phyloP scores from a whole-genome alignment of 1,140 invertebrate genomes.

The Aphaenogaster ashmeadi region DNA sequence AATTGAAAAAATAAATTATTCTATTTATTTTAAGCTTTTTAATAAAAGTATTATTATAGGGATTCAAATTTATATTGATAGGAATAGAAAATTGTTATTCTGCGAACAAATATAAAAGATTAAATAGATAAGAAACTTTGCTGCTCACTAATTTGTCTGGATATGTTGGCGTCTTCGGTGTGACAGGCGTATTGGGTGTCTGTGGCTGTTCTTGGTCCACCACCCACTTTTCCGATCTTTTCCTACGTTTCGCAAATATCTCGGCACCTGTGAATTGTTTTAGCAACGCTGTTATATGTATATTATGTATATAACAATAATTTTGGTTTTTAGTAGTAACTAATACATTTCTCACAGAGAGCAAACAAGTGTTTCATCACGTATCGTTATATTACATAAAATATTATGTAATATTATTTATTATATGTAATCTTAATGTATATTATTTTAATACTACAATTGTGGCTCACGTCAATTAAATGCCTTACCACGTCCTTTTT shows the following conservation, averaged over 20 bases:
- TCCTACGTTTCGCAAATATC: conserved; percentile 95
- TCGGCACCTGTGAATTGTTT: conserved; percentile 90
- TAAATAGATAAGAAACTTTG: background rate
- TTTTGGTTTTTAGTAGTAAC: background rate
- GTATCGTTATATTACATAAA: background rate
- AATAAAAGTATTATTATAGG: background rate
- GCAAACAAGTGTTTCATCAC: background rate
- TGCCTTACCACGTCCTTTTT: conserved; percentile 91
- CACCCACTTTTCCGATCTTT: conserved; percentile 95
- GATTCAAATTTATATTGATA: background rate
- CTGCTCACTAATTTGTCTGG: conserved; percentile 77
- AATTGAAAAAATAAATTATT: background rate
- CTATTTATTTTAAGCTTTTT: background rate
- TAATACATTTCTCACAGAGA: background rate
- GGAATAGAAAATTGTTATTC: background rate
- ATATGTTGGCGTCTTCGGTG: conserved; percentile 74
- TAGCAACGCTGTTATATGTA: conserved; percentile 11
- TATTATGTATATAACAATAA: background rate
- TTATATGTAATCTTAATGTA: background rate
- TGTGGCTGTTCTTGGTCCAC: conserved; percentile 90
- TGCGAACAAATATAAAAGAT: background rate
- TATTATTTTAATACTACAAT: conserved; percentile 12
- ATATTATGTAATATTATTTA: background rate
- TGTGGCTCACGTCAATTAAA: background rate
- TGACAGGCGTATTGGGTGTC: conserved; percentile 75